phyloP scores from a whole-genome alignment of 1,140 invertebrate species.

The Sesamia nonagrioides region DNA sequence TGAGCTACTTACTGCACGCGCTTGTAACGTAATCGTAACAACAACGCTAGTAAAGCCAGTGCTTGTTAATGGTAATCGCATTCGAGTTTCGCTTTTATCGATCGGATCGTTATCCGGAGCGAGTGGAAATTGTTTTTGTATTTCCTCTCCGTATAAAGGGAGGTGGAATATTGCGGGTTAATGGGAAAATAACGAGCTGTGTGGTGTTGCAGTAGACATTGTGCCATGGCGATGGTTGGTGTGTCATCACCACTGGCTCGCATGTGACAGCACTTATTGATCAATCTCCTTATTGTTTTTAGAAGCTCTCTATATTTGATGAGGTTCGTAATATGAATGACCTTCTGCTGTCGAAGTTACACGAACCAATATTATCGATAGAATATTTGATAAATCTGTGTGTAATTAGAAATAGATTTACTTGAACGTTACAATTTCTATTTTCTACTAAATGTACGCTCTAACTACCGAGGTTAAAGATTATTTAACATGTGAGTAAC shows the following conservation, averaged over 20 bases:
- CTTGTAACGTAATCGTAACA: conserved; percentile 33
- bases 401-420: conserved; percentile 27
- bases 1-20: not conserved
- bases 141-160: conserved; percentile 59
- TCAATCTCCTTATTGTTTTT: conserved; percentile 64
- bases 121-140: conserved; percentile 65
- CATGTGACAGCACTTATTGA: conserved; percentile 62
- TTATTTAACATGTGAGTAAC: conserved; percentile 1
- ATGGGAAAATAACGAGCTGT: conserved; percentile 45
- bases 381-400: conserved; percentile 4
- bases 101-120: conserved; percentile 70
- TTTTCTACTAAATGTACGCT: not conserved
- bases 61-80: conserved; percentile 47
- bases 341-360: conserved; percentile 22
- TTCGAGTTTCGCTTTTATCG: conserved; percentile 68
- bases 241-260: conserved; percentile 60
- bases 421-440: not conserved
- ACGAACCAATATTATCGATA: conserved; percentile 35
- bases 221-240: conserved; percentile 54
- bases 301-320: conserved; percentile 56
- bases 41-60: conserved; percentile 50
- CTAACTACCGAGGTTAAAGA: not conserved
- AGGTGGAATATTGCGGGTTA: conserved; percentile 43
- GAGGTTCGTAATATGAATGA: conserved; percentile 49
- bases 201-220: conserved; percentile 46